These are phyloP conservation scores for Steromphala cineraria DNA, from an alignment of 2,888 invertebrate species.

Conservation along the genomic window DNA sequence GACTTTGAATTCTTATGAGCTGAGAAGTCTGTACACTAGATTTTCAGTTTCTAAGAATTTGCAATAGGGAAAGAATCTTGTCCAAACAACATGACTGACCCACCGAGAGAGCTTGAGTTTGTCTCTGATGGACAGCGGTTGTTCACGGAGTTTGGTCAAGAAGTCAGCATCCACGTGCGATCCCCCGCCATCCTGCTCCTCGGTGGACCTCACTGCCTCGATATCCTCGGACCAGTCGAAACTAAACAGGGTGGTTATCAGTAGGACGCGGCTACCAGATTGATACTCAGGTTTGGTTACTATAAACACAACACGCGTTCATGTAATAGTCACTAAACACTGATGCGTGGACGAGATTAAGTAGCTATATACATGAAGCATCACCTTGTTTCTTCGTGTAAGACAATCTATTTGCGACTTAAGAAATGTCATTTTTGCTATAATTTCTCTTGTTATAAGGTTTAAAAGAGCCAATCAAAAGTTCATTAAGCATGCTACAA, in stretches of 20 bases:
- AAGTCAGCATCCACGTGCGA: constrained; percentile 36
- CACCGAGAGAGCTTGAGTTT: constrained; percentile 49
- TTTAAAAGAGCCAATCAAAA: neutral
- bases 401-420: no score
- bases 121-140: constrained; percentile 49
- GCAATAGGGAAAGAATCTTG: no score
- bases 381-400: no score
- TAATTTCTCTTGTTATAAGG: neutral
- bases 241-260: neutral
- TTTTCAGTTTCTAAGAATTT: no score
- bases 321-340: no score
- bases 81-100: neutral
- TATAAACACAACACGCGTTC: no score
- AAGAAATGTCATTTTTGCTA: neutral
- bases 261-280: no score
- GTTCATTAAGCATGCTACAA: no score
- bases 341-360: neutral
- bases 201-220: neutral
- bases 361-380: no score
- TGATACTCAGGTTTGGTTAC: no score
- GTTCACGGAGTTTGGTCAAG: constrained; percentile 46
- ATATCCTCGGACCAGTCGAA: constrained; percentile 14
- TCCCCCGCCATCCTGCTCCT: constrained; percentile 25
- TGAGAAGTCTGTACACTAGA: no score
- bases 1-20: no score